phyloP scores from a whole-genome alignment of 2,888 invertebrate genomes.

The Margaritifera margaritifera region DNA sequence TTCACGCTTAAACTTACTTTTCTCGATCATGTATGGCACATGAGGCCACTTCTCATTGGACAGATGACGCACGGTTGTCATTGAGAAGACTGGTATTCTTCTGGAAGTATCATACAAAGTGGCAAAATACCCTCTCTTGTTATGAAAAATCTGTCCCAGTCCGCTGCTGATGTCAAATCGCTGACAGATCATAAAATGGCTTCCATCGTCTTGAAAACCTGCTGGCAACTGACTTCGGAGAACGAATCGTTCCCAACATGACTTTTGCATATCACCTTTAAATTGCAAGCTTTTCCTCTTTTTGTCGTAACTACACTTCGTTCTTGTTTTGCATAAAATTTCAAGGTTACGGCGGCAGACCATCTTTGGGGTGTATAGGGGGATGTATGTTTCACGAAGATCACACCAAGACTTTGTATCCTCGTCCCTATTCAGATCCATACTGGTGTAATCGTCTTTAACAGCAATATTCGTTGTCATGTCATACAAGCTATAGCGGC shows the following conservation, averaged over 20 bases:
- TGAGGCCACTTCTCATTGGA: slow-evolving; percentile 57
- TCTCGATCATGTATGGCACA: slow-evolving; percentile 56
- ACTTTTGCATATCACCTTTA: slow-evolving; percentile 51
- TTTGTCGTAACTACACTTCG: slow-evolving; percentile 42
- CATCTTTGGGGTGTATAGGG: slow-evolving; percentile 40
- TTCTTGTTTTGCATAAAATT: slow-evolving; percentile 44
- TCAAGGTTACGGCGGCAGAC: slow-evolving; percentile 39
- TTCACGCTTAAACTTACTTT: slow-evolving; percentile 35
- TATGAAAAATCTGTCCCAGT: slow-evolving; percentile 46
- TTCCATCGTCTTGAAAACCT: slow-evolving; percentile 47
- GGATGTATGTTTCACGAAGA: slow-evolving; percentile 38
- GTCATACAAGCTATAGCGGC: slow-evolving; percentile 57
- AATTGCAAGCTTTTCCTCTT: slow-evolving; percentile 25
- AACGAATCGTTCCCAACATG: slow-evolving; percentile 58
- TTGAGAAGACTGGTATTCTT: slow-evolving; percentile 52
- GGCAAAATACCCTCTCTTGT: slow-evolving; percentile 46
- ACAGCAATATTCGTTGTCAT: slow-evolving; percentile 45
- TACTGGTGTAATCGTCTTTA: slow-evolving; percentile 41
- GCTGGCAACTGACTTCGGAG: slow-evolving; percentile 42
- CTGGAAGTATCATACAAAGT: slow-evolving; percentile 54
- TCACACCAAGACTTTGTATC: slow-evolving; percentile 42
- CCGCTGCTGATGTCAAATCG: slow-evolving; percentile 47
- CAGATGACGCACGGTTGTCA: slow-evolving; percentile 46
- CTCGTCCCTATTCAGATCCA: slow-evolving; percentile 39
- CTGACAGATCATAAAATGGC: slow-evolving; percentile 61